Evolutionary conservation across 2,113 vertebrate genomes (phyloP).

Genomic region (Bos javanicus): DNA sequence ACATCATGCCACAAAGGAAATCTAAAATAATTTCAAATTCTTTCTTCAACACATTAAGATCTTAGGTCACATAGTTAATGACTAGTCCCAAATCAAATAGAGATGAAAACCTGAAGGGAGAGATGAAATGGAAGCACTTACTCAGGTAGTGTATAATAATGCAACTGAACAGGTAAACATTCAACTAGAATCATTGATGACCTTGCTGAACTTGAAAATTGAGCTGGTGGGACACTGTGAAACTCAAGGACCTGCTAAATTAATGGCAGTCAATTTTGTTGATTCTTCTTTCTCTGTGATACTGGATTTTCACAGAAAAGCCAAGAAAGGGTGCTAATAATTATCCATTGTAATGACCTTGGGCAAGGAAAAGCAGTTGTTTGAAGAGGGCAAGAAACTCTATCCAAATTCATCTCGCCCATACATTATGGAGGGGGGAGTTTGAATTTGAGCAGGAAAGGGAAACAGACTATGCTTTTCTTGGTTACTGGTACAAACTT

Average conservation of each 20-base stretch:
- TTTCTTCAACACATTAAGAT: not conserved
- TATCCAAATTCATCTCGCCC: not conserved
- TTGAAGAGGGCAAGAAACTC: not conserved
- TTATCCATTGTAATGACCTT: not conserved
- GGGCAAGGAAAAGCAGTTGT: not conserved
- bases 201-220: not conserved
- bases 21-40: not conserved
- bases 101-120: not conserved
- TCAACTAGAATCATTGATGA: not conserved
- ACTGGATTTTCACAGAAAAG: not conserved
- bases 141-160: not conserved
- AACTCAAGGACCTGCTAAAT: not conserved
- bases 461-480: not conserved
- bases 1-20: not conserved
- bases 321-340: not conserved
- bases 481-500: not conserved
- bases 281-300: not conserved
- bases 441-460: not conserved
- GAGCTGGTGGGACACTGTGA: not conserved
- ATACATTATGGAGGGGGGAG: not conserved
- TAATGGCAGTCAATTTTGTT: not conserved
- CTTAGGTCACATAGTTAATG: not conserved
- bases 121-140: not conserved
- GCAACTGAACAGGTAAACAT: not conserved
- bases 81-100: not conserved